A percentile compares a stretch with the other conserved stretches of the same genome.
phyloP scores from a whole-genome alignment of 1,140 invertebrate species.

The Drosophila hydei region DNA sequence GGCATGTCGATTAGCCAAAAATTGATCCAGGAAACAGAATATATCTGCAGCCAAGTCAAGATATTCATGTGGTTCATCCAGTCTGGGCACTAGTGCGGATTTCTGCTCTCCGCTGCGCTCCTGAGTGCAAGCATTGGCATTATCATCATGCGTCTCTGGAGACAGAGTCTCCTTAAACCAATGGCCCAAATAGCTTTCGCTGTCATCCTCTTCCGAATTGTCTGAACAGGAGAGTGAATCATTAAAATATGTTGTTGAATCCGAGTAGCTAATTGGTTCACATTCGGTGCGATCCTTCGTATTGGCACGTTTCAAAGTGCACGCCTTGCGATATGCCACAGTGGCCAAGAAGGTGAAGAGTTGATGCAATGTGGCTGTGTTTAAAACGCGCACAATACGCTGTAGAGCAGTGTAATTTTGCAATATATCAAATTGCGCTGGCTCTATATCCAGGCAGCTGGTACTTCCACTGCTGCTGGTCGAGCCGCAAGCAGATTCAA shows the following conservation, averaged over 20 bases:
- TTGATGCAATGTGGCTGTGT: constrained; percentile 87
- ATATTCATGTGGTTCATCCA: constrained; percentile 92
- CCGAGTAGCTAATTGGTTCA: constrained; percentile 92
- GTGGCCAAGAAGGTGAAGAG: constrained; percentile 94
- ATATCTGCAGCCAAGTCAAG: constrained; percentile 77
- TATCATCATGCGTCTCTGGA: constrained; percentile 88
- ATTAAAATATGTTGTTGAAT: constrained; percentile 96
- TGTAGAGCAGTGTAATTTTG: constrained; percentile 85
- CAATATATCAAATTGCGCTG: constrained; percentile 83
- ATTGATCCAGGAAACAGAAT: constrained; percentile 81
- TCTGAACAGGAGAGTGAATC: constrained; percentile 95
- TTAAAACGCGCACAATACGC: constrained; percentile 84
- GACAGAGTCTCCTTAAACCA: constrained; percentile 97
- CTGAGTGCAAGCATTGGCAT: constrained; percentile 83
- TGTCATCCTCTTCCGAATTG: constrained; percentile 93
- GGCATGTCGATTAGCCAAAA: constrained; percentile 77
- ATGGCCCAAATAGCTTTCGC: constrained; percentile 94
- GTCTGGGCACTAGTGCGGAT: constrained; percentile 90
- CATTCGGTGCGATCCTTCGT: constrained; percentile 91
- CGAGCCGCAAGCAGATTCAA: constrained; percentile 86
- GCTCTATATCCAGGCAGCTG: constrained; percentile 72
- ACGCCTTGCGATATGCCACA: constrained; percentile 95
- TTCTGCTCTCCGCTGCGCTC: constrained; percentile 84
- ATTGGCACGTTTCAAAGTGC: constrained; percentile 89
- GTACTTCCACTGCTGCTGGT: constrained; percentile 61